Percentiles rank a stretch among this genome's conserved stretches.
phyloP scores from a whole-genome alignment of 2,113 vertebrate species.

The Bettongia penicillata region DNA sequence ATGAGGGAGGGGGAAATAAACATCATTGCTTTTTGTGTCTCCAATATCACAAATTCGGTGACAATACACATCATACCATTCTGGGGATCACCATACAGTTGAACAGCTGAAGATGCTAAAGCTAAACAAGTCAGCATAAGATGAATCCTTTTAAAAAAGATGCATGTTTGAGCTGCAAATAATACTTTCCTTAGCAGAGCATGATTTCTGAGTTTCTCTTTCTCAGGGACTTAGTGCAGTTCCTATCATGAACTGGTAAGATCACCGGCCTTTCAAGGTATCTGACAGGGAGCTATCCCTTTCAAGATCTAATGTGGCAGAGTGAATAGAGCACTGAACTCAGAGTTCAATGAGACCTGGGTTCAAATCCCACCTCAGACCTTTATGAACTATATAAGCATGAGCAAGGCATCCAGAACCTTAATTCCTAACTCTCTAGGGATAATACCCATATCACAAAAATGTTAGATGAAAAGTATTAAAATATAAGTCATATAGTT shows the following conservation, averaged over 20 bases:
- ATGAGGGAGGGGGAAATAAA: constrained; percentile 23
- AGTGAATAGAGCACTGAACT: background rate
- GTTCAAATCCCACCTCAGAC: background rate
- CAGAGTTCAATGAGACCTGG: background rate
- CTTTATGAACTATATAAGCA: background rate
- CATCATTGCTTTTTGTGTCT: background rate
- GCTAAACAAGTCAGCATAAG: background rate
- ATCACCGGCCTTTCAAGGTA: background rate
- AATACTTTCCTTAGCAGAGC: background rate
- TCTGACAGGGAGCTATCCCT: background rate
- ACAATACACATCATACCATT: background rate
- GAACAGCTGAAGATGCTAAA: background rate
- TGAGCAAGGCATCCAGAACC: background rate
- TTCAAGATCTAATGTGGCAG: background rate
- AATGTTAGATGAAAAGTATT: background rate
- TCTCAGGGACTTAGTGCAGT: background rate
- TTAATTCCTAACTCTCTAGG: background rate
- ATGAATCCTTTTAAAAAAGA: background rate
- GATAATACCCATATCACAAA: background rate
- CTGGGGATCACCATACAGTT: background rate
- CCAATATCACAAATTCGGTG: constrained; percentile 7
- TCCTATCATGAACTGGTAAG: background rate
- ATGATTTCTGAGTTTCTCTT: background rate
- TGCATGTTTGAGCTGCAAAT: background rate
- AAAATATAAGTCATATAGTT: background rate